phyloP scores from a whole-genome alignment of 2,113 vertebrate species.

The Pterocles burchelli region DNA sequence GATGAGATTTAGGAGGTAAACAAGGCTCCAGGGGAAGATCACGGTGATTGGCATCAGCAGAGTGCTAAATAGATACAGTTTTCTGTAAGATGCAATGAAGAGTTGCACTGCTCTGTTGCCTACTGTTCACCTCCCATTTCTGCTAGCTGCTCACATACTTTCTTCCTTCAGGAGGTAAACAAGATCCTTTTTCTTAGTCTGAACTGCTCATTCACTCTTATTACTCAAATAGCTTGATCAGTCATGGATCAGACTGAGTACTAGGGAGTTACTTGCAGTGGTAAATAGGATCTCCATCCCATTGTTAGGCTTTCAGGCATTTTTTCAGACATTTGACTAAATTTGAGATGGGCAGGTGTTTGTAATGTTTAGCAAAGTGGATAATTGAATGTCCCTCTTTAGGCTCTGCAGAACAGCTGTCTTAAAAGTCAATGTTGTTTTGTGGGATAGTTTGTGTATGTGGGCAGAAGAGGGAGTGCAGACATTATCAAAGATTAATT shows the following conservation, averaged over 20 bases:
- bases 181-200: background rate
- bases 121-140: slow-evolving; percentile 9
- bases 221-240: background rate
- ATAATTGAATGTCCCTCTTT: background rate
- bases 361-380: background rate
- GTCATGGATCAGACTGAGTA: background rate
- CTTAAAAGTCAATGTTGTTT: background rate
- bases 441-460: background rate
- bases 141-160: background rate
- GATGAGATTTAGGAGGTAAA: background rate
- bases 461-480: background rate
- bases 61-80: slow-evolving; percentile 35
- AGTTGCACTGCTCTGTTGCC: background rate
- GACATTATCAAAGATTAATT: background rate
- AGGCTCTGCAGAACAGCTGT: background rate
- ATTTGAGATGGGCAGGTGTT: background rate
- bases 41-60: background rate
- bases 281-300: background rate
- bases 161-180: background rate
- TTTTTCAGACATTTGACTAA: background rate
- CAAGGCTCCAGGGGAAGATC: slow-evolving; percentile 26
- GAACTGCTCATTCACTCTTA: background rate
- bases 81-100: slow-evolving; percentile 25
- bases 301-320: background rate
- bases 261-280: too few species aligned